A percentile compares a stretch with the other conserved stretches of the same genome.
phyloP scores from a whole-genome alignment of 2,797 vertebrate genomes.

The Danio tinwini region DNA sequence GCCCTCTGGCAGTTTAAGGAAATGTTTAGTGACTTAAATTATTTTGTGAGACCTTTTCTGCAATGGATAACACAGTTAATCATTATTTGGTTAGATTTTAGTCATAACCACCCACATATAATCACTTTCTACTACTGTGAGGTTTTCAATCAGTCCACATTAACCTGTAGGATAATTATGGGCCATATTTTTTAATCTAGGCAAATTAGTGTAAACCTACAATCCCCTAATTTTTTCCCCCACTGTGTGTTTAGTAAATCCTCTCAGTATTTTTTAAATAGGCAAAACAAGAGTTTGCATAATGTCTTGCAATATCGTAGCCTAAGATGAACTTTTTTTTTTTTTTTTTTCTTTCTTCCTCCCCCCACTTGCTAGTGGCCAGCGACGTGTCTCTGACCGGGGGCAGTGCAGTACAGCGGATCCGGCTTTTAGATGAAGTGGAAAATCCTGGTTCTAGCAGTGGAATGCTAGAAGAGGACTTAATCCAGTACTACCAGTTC shows the following conservation, averaged over 20 bases:
- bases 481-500: conserved; percentile 99
- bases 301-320: neutral
- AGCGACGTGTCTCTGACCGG: conserved; percentile 95
- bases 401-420: conserved; percentile 94
- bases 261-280: too few species aligned
- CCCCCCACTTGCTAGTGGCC: conserved; percentile 78
- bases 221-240: too few species aligned
- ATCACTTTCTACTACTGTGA: neutral
- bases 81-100: neutral
- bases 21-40: neutral
- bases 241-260: too few species aligned
- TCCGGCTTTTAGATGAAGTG: conserved; percentile 92
- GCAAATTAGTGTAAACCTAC: too few species aligned
- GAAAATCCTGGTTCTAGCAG: conserved; percentile 96
- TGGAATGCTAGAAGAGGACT: conserved; percentile 96
- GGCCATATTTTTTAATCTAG: too few species aligned
- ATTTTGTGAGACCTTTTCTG: neutral
- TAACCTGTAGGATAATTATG: neutral
- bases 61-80: neutral
- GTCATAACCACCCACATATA: neutral
- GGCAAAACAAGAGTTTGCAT: too few species aligned
- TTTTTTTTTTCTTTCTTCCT: neutral
- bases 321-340: too few species aligned
- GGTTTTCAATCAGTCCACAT: neutral
- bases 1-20: neutral